Base-by-base conservation (phyloP, 2,113 vertebrate genomes). In the Panurus biarmicus region DNA sequence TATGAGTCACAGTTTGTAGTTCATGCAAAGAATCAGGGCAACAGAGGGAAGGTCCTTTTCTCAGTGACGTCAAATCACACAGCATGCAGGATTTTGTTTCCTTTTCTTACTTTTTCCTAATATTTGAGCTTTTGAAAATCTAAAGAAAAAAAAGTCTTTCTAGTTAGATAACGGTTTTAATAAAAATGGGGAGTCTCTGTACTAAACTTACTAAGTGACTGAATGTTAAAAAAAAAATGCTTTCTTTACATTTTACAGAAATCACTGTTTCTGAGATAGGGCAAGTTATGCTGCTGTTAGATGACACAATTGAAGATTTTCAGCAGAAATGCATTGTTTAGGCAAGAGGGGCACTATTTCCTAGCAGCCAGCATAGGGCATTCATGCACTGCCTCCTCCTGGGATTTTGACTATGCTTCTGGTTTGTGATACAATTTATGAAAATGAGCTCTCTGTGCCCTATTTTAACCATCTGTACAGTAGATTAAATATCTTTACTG, bases 381-480 rank as follows among this genome's bases (percentile, higher is more conserved):
- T 70, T 93, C 51, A 48, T 9, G 71, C 66, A 45, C 54, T 76
- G 42, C 7, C 19, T 86, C 20, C 28, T 87, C 50, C 25, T 0
- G 16, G 60, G 62, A 80, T 93, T 94, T 85, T 93, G 62, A 61
- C 58, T 66, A 58, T 77, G 69, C 44, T 85, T 5, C 82, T 86
- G 69, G 45, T 95, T 93, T 93, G 36, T 78, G 84, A 74, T 75
- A 36, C 10, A 12, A 60, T 88, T 82, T 96, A 85, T 87, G 84
- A 85, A 95, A 95, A 93, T 36, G 90, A 92, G 87, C 87, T 66
- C 77, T 87, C 61, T 84, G 53, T 95, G 89, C 79, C 78, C 91
- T 90, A 72, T 94, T 97, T 91, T 94, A 85, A 60, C 93, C 89
- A 95, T 95, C 91, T 90, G 90, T 85, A 88, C 61, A 75, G 85